These are phyloP conservation scores for Alcedo quadribrachys DNA, from an alignment of 2,797 vertebrate genomes.

Conservation along the genomic window DNA sequence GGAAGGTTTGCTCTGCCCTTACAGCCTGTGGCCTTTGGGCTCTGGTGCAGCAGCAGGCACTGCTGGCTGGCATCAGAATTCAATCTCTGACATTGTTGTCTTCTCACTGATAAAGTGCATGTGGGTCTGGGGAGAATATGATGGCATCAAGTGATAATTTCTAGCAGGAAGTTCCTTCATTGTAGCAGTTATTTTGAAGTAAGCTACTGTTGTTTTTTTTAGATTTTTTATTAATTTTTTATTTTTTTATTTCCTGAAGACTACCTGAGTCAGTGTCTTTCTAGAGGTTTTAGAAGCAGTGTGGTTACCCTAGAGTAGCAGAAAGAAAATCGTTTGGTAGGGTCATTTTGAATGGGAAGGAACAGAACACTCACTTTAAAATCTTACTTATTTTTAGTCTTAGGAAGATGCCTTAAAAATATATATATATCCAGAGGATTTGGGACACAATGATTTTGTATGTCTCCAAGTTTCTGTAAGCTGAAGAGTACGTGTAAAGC, in stretches of 20 bases:
- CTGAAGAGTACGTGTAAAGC: background rate
- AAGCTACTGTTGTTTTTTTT: background rate
- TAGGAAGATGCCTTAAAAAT: background rate
- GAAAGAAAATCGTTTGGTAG: background rate
- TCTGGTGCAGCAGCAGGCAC: background rate
- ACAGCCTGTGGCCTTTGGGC: background rate
- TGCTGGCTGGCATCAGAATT: background rate
- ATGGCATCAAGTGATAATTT: background rate
- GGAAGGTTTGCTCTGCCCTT: background rate
- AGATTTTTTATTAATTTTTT: background rate
- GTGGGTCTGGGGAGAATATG: background rate
- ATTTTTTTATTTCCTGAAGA: background rate
- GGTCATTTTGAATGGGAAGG: background rate
- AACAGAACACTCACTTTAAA: background rate
- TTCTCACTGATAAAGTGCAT: background rate
- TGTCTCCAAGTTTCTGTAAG: background rate
- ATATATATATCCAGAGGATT: background rate
- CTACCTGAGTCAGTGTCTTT: background rate
- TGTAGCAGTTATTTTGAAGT: background rate
- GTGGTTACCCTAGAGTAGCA: background rate
- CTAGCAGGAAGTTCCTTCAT: background rate
- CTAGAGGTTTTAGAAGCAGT: background rate
- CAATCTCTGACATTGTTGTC: rapidly evolving
- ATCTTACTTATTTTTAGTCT: background rate
- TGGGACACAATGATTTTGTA: background rate